phyloP scores from a whole-genome alignment of 2,113 vertebrate species.

The Speoplatyrhinus poulsoni region DNA sequence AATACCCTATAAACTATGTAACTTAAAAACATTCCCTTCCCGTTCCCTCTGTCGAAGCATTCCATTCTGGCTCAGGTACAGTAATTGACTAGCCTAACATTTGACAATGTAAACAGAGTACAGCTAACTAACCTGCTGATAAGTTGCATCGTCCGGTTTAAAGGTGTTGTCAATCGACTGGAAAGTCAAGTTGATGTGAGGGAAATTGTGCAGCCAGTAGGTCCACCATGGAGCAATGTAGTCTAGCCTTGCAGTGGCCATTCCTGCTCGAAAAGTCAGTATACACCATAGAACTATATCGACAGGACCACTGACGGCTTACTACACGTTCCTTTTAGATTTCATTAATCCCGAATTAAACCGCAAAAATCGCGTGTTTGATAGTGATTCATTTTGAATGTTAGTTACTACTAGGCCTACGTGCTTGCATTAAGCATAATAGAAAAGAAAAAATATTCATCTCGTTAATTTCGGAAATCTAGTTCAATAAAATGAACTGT shows the following conservation, averaged over 20 bases:
- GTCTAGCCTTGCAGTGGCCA: constrained; percentile 82
- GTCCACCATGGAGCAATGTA: constrained; percentile 94
- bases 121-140: constrained; percentile 83
- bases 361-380: neutral
- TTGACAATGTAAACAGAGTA: neutral
- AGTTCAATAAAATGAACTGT: constrained; percentile 31
- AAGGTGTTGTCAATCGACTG: constrained; percentile 79
- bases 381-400: neutral
- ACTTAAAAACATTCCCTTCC: too few relatives aligned
- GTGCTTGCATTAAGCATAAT: constrained; percentile 16
- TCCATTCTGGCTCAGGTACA: too few relatives aligned
- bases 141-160: constrained; percentile 80
- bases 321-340: constrained; percentile 1
- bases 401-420: neutral
- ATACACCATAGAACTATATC: neutral
- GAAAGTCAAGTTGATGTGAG: constrained; percentile 80
- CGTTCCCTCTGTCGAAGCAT: too few relatives aligned
- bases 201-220: constrained; percentile 90
- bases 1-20: too few relatives aligned
- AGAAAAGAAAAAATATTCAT: neutral
- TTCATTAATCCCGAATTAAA: neutral
- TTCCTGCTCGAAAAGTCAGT: constrained; percentile 51
- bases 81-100: too few relatives aligned
- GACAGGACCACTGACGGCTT: constrained; percentile 15
- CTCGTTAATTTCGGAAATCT: neutral